A percentile compares a stretch with the other conserved stretches of the same genome.
These are phyloP conservation scores for Clarias fuscus DNA, from an alignment of 2,797 vertebrate genomes.

Conservation along the genomic window DNA sequence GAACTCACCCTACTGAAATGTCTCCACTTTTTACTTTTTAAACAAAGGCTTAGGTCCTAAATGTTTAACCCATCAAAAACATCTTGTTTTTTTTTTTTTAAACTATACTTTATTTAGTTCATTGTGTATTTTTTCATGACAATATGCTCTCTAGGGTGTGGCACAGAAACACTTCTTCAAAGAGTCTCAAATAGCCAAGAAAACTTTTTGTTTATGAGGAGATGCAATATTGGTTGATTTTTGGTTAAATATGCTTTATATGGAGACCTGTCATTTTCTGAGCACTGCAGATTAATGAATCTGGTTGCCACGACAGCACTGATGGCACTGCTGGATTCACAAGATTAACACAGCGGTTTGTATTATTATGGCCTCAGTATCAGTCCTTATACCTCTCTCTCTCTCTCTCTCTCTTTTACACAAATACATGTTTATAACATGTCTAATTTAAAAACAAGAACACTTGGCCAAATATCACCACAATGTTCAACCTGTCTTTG, in stretches of 20 bases:
- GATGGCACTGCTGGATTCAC: slow-evolving; percentile 14
- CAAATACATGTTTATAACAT: not conserved
- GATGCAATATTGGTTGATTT: not conserved
- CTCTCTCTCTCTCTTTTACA: not conserved
- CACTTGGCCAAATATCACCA: not conserved
- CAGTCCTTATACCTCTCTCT: not conserved
- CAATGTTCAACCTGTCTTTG: not conserved
- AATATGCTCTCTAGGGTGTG: not conserved
- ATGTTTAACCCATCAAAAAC: not conserved
- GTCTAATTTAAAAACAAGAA: not conserved
- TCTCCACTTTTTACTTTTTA: not conserved
- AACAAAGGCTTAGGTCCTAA: not conserved
- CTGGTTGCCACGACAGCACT: slow-evolving; percentile 12
- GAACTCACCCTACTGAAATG: not conserved
- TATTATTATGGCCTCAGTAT: slow-evolving; percentile 4
- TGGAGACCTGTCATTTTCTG: slow-evolving; percentile 20
- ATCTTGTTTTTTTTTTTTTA: not conserved
- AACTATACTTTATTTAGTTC: not conserved
- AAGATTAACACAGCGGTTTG: slow-evolving; percentile 29
- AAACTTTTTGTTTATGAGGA: not conserved
- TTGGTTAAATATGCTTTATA: not conserved
- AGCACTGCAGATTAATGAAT: slow-evolving; percentile 14
- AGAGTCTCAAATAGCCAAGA: not conserved
- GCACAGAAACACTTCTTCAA: not conserved
- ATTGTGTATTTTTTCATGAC: not conserved